Evolutionary conservation across 2,113 vertebrate species (phyloP), one percentile per base, ranked within the genome.

Genomic region (Synodontis membranacea): DNA sequence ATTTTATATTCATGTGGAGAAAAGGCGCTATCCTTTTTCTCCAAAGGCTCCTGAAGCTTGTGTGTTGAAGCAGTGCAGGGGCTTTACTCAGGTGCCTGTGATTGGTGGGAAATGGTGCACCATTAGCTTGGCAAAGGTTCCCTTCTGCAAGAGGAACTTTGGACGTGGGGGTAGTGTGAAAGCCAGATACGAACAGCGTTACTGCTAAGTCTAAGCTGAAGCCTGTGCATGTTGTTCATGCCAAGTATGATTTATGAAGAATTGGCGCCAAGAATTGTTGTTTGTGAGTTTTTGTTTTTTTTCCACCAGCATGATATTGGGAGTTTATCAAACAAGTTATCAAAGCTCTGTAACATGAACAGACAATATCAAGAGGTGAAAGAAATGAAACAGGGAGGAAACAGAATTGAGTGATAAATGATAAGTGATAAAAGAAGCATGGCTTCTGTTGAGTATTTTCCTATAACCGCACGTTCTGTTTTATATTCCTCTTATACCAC

Each of bases 111-210:
- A 75, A 52, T 52, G 78, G 80, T 82, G 39, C 58, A 82, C 80
- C 23, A 52, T 89, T 83, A 82, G 66, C 84, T 79, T 89, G 56
- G 78, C 83, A 86, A 76, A 78, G 46, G 8, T 62, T 74, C 37
- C 79, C 60, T 46, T 50, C 64, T 86, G 72, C 75, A 54, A 86
- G 50, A 56, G 50, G 75, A 84, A 72, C 76, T 88, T 86, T 83
- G 80, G 42, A 83, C 52, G 44, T 84, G 64, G 58, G 58, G 56
- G 44, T 58, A 75, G 34, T 64, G 21, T 62, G 74, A 76, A 56
- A 74, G 70, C 50, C 82, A 81, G 46, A 46, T 81, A 84, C n/a
- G 37, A 52, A 82, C 48, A 70, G 62, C 28, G 6, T 80, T 82
- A 54, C 62, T 86, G 48, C 62, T 86, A 54, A 50, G 48, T 48